These are phyloP conservation scores for Lampropteryx suffumata DNA, from an alignment of 2,888 invertebrate species.

Conservation along the genomic window DNA sequence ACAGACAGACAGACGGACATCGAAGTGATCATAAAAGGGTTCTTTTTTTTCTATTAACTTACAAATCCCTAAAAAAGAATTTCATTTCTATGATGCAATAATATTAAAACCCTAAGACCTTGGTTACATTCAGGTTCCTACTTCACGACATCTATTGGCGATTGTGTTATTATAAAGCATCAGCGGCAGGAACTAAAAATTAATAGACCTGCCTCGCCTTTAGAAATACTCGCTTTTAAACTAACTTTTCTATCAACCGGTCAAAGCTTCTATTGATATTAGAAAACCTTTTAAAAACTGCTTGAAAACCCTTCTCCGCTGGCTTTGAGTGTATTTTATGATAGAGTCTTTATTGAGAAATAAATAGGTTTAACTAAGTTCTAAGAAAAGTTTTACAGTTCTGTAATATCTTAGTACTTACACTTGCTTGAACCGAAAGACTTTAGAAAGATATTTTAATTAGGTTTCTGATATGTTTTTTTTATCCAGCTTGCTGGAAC, in stretches of 20 bases:
- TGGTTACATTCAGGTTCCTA: slow-evolving; percentile 5
- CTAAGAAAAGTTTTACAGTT: too few species aligned
- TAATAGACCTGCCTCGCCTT: slow-evolving; percentile 14
- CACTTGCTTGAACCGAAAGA: too few species aligned
- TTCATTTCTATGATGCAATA: background rate
- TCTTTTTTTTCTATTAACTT: too few species aligned
- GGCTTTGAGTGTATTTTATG: slow-evolving; percentile 2
- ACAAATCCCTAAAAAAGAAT: background rate
- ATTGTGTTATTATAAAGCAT: slow-evolving; percentile 13
- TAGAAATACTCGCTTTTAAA: slow-evolving; percentile 12
- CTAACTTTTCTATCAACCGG: slow-evolving; percentile 23
- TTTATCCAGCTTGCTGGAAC: too few species aligned
- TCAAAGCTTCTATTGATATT: slow-evolving; percentile 19
- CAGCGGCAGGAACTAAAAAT: slow-evolving; percentile 5
- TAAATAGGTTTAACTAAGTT: too few species aligned
- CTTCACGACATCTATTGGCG: slow-evolving; percentile 1
- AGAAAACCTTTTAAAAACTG: slow-evolving; percentile 6
- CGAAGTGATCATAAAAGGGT: too few species aligned
- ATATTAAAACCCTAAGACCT: background rate
- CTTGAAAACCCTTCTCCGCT: background rate
- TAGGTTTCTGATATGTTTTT: too few species aligned
- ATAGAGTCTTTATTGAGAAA: background rate
- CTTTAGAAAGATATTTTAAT: too few species aligned
- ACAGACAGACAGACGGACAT: too few species aligned
- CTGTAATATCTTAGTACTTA: too few species aligned